Evolutionary conservation across 2,113 vertebrate genomes (phyloP), one percentile per base, ranked within the genome.

Genomic region (Leptobrachium leishanense): DNA sequence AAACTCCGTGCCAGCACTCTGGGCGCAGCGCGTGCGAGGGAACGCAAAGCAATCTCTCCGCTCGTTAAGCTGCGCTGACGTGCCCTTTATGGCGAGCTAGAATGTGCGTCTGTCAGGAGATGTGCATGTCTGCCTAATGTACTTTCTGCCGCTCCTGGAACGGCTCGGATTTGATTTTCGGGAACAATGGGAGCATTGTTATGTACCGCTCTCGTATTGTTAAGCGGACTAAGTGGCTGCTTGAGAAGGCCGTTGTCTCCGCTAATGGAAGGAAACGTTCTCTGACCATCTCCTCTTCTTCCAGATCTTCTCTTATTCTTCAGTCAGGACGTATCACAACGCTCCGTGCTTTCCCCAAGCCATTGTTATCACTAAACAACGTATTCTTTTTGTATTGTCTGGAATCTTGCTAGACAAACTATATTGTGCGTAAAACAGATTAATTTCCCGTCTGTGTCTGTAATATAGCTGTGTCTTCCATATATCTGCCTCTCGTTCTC

Each of bases 41-140:
- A 77, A 77, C 70, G 65, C 62, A 73, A 73, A 73, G 9, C 77
- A 79, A 73, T 74, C 65, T 79, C 46, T 64, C 4, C 12, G 20
- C 68, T 72, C 72, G 69, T 79, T 79, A 79, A 68, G 77, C 64
- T 73, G 70, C 63, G 43, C 44, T 74, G 77, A 79, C 77, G 57
- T 74, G 70, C 59, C 70, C 77, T 67, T 43, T 68, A 57, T n/a
- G 11, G 70, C 72, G 46, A 67, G 69, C 57, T 72, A 63, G 68
- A 66, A 2, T 44, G 44, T 66, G 20, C 50, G 11, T 62, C 59
- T 10, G 70, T 39, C 70, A 46, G 77, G 65, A 55, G 54, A 65
- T 46, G 42, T 42, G 57, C 69, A 6, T 44, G 15, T 40, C 39
- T 66, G 44, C 63, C 65, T 67, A 73, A 74, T 74, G 77, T 57